These are phyloP conservation scores for Tenebrio molitor DNA, from an alignment of 1,140 invertebrate species.

Conservation along the genomic window DNA sequence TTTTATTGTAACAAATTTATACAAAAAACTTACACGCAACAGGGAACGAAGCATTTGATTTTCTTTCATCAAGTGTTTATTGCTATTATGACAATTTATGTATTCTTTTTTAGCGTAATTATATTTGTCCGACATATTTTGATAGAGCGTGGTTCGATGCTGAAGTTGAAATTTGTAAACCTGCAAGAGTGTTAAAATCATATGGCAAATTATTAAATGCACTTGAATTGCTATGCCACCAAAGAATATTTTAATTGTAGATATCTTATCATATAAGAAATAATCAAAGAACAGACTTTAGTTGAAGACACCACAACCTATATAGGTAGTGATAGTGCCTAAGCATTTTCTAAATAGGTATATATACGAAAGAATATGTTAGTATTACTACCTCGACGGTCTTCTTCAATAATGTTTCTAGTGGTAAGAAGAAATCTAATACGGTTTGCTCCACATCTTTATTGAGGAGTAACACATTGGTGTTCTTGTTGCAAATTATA, in stretches of 20 bases:
- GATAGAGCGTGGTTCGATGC: constrained; percentile 48
- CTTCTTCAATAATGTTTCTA: constrained; percentile 53
- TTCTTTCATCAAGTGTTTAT: constrained; percentile 53
- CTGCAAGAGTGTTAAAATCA: constrained; percentile 43
- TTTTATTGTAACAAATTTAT: background rate
- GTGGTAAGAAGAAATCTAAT: constrained; percentile 54
- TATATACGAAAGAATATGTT: too few species aligned
- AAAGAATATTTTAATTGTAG: too few species aligned
- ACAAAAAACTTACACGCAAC: constrained; percentile 49
- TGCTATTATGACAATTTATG: constrained; percentile 46
- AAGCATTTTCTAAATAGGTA: background rate
- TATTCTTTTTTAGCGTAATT: constrained; percentile 55
- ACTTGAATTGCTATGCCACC: too few species aligned
- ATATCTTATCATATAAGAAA: too few species aligned
- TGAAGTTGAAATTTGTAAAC: constrained; percentile 56
- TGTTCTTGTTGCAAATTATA: constrained; percentile 52
- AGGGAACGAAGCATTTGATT: constrained; percentile 52
- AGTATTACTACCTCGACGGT: constrained; percentile 41
- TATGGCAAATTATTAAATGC: background rate
- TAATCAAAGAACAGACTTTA: too few species aligned
- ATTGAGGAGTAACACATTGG: constrained; percentile 48
- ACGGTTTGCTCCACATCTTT: constrained; percentile 53
- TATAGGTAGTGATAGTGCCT: too few species aligned
- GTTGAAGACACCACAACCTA: too few species aligned
- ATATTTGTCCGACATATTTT: constrained; percentile 54